A percentile compares a stretch with the other conserved stretches of the same genome.
phyloP scores from a whole-genome alignment of 2,797 vertebrate species.

The Cossypha caffra region DNA sequence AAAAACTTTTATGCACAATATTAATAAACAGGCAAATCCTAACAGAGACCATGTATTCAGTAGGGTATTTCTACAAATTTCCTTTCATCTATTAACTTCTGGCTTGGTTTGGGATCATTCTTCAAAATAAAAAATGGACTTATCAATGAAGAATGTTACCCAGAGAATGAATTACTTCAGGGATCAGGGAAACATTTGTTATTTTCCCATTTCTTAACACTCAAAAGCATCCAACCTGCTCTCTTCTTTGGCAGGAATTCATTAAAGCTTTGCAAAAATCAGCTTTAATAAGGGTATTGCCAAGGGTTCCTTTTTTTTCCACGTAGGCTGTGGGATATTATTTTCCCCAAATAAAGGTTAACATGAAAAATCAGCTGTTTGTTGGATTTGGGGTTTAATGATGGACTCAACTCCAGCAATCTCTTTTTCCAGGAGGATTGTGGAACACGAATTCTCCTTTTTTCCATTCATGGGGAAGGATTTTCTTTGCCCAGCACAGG shows the following conservation, averaged over 20 bases:
- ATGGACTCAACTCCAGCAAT: fast-evolving
- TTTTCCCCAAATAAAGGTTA: not conserved
- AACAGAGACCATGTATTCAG: not conserved
- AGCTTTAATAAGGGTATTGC: not conserved
- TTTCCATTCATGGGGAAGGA: not conserved
- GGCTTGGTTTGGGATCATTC: not conserved
- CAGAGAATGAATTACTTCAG: not conserved
- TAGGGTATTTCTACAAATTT: not conserved
- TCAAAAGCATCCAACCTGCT: not conserved
- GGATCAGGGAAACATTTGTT: not conserved
- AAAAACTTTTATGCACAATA: not conserved
- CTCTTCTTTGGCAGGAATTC: not conserved
- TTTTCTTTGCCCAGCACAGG: not conserved
- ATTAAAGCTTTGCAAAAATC: not conserved
- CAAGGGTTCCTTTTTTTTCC: not conserved
- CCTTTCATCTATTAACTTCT: not conserved
- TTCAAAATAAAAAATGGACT: not conserved
- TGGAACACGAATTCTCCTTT: not conserved
- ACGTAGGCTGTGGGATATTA: not conserved
- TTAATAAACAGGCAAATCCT: not conserved
- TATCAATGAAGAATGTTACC: not conserved
- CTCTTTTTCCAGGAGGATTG: not conserved
- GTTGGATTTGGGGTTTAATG: not conserved
- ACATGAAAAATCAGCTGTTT: not conserved
- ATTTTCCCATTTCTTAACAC: not conserved